Base-by-base conservation (phyloP, 2,113 vertebrate species). In the Callocephalon fimbriatum region DNA sequence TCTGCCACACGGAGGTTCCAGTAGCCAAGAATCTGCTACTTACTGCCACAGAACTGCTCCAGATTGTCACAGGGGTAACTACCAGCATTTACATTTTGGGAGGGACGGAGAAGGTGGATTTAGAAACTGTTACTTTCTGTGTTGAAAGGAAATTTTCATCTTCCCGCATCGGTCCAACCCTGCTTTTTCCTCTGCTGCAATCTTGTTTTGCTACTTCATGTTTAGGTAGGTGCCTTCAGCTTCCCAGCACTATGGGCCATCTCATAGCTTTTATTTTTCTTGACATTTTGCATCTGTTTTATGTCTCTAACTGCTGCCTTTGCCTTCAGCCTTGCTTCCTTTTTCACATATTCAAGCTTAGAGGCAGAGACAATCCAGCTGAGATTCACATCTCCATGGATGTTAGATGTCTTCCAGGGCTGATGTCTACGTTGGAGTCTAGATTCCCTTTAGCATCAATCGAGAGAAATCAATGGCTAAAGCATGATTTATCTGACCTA, bases 11-110 rank as follows among this genome's bases (percentile, higher is more conserved):
- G 75, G 93, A 95, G 62, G 91, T n/a, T 96, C 90, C 94, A 68
- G 86, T 81, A 96, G 97, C 96, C 97, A 97, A 97, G 96, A 95
- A 96, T 97, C 97, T 97, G 97, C 97, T 97, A 95, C 95, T 93
- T 95, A 75, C 95, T 81, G 91, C 95, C 86, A 95, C 84, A 81
- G 71, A 97, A 95, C 95, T 72, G 89, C 93, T 96, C 83, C 94
- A 90, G 79, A 92, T 97, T 97, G 95, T 95, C 93, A 50, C 27
- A 35, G 91, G 70, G 94, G 88, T 97, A 91, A 79, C 94, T 89
- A 95, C 65, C 10, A 93, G 79, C 76, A 93, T 96, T 97, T 92
- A 95, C 90, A 96, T 96, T 95, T 96, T 84, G 88, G 92, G 95
- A 96, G 94, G 96, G 96, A 95, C 73, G 45, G 88, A 91, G 91